These are phyloP conservation scores for Lasius platythorax DNA, from an alignment of 2,888 invertebrate genomes.

Conservation along the genomic window DNA sequence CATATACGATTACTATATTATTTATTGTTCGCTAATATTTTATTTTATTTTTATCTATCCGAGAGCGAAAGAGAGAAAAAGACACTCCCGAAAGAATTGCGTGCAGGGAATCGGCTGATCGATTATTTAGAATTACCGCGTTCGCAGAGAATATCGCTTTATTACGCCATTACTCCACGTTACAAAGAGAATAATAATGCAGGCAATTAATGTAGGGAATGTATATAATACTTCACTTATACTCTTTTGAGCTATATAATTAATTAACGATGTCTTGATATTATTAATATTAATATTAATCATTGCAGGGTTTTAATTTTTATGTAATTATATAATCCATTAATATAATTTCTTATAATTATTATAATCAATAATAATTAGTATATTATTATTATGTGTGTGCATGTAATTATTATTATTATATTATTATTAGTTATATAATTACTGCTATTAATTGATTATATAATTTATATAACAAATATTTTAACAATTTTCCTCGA, in stretches of 20 bases:
- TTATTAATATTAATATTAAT: neutral
- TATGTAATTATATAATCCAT: slow-evolving; percentile 6
- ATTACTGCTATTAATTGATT: neutral
- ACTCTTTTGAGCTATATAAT: slow-evolving; percentile 2
- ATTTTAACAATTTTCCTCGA: neutral
- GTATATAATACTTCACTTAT: slow-evolving; percentile 7
- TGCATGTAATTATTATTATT: neutral
- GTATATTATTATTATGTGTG: neutral
- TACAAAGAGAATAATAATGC: slow-evolving; percentile 52
- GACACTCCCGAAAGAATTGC: slow-evolving; percentile 27
- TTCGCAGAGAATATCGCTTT: slow-evolving; percentile 45
- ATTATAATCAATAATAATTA: neutral
- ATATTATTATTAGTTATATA: neutral
- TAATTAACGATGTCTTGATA: slow-evolving; percentile 18
- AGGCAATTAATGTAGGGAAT: slow-evolving; percentile 38
- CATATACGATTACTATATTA: slow-evolving; percentile 56
- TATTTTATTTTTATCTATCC: slow-evolving; percentile 11
- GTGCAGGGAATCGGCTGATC: slow-evolving; percentile 45
- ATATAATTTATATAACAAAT: neutral
- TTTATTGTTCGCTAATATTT: slow-evolving; percentile 41
- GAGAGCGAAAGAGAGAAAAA: slow-evolving; percentile 13
- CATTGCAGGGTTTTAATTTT: neutral
- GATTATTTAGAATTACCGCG: slow-evolving; percentile 58
- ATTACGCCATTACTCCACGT: slow-evolving; percentile 40
- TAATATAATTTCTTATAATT: neutral